Conservation (phyloP, 2,888 invertebrate species). For the Alentia gelatinosa region DNA sequence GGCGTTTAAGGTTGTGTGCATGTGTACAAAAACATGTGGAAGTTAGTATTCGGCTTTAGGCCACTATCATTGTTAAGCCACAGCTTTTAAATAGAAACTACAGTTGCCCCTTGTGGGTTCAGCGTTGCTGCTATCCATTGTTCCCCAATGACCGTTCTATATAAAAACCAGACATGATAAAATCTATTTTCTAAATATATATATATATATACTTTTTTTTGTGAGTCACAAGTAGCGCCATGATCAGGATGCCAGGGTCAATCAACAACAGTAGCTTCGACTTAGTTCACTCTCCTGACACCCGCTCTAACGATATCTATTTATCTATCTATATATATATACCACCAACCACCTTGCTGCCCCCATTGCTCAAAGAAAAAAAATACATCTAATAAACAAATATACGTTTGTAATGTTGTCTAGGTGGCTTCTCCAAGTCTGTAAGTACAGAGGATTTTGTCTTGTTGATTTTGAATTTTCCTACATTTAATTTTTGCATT, state of each 20-base stretch:
- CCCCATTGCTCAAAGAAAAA: neutral
- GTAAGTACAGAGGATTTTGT: conserved; percentile 51
- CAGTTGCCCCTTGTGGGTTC: neutral
- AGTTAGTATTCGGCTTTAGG: neutral
- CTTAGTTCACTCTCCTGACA: neutral
- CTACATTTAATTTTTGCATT: conserved; percentile 50
- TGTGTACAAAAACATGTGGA: conserved; percentile 29
- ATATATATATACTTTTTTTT: neutral
- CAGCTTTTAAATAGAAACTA: neutral
- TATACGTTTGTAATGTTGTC: conserved; percentile 52
- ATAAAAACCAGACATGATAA: neutral
- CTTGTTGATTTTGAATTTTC: conserved; percentile 53
- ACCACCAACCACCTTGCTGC: conserved; percentile 7
- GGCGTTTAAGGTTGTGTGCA: conserved; percentile 27
- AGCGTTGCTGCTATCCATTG: neutral
- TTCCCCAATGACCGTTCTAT: neutral
- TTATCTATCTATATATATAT: neutral
- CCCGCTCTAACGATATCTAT: neutral
- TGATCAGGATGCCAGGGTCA: neutral
- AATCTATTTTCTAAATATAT: neutral
- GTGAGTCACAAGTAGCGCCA: neutral
- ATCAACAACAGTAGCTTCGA: neutral
- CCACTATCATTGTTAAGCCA: neutral
- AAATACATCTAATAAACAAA: conserved; percentile 38
- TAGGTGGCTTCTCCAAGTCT: conserved; percentile 28